Conservation (phyloP, 1,140 invertebrate species). For the Parasteatoda tepidariorum region DNA sequence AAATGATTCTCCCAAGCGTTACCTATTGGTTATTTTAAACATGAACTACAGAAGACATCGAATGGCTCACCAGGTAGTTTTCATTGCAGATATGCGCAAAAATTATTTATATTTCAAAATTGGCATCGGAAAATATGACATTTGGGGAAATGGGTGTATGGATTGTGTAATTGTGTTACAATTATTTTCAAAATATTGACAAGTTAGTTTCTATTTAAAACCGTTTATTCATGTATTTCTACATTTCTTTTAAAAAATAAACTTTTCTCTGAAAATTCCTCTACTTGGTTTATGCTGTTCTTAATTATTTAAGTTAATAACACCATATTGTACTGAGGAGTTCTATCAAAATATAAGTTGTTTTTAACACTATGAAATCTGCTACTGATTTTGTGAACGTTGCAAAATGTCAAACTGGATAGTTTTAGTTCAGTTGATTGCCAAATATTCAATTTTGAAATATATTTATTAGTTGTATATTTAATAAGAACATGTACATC, state of each 20-base stretch:
- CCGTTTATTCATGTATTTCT: not conserved
- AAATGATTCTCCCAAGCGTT: too few species aligned
- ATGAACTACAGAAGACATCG: too few species aligned
- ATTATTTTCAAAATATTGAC: constrained; percentile 34
- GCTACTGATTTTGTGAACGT: not conserved
- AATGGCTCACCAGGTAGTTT: too few species aligned
- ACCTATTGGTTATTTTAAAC: too few species aligned
- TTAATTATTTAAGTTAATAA: not conserved
- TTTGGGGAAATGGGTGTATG: constrained; percentile 46
- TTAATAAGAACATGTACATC: too few species aligned
- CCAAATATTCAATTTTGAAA: too few species aligned
- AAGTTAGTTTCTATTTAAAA: constrained; percentile 29
- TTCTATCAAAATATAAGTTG: not conserved
- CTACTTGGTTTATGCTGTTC: not conserved
- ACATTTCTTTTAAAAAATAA: not conserved
- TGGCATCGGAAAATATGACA: constrained; percentile 56
- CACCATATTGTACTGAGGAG: not conserved
- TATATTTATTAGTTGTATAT: too few species aligned
- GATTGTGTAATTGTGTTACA: constrained; percentile 53
- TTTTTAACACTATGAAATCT: not conserved
- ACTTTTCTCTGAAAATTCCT: not conserved
- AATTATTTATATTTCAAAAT: constrained; percentile 3
- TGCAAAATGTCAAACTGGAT: too few species aligned
- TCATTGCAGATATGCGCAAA: constrained; percentile 55
- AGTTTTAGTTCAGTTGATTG: too few species aligned